Evolutionary conservation across 2,888 invertebrate genomes (phyloP), one percentile per base, ranked within the genome.

Genomic region (Ligdia adustata): DNA sequence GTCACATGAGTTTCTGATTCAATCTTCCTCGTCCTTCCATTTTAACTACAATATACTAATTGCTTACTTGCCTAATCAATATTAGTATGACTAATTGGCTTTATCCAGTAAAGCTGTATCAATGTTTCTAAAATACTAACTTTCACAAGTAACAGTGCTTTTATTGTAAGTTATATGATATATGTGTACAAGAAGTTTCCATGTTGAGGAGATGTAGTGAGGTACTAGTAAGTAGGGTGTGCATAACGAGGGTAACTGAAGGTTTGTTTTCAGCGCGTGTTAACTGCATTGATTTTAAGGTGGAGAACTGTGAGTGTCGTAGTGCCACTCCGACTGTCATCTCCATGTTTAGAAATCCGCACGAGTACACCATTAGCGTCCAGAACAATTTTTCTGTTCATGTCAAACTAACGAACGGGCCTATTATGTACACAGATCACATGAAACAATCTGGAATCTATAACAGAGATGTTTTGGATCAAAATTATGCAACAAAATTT

Each of bases 251-350:
- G 76, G 73, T 89, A 88, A 89, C 81, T 64, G 72, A 75, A 81
- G 82, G 79, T 89, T 88, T 90, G 87, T 90, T 91, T 87, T 90
- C 91, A 91, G 91, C 91, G 79, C 91, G 91, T 87, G 90, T 91
- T 82, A 91, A 91, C 90, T 90, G 89, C 91, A 89, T 91, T 90
- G 91, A 91, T 91, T 90, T 91, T 89, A 91, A 91, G 87, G 91
- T 91, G 90, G 91, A 91, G 83, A 91, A 91, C 90, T 91, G 91
- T 91, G 91, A 91, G 91, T 90, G 89, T 84, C 78, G 82, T 87
- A 87, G 88, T 73, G 82, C 79, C 85, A 83, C 84, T 84, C 76
- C 64, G 71, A 78, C 76, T 75, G 78, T 80, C 86, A 84, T 84
- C 76, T 82, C 78, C 84, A 86, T 86, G 83, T 84, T n/a, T 85